These are phyloP conservation scores for Creontiades dilutus DNA, from an alignment of 2,888 invertebrate genomes.

Conservation along the genomic window DNA sequence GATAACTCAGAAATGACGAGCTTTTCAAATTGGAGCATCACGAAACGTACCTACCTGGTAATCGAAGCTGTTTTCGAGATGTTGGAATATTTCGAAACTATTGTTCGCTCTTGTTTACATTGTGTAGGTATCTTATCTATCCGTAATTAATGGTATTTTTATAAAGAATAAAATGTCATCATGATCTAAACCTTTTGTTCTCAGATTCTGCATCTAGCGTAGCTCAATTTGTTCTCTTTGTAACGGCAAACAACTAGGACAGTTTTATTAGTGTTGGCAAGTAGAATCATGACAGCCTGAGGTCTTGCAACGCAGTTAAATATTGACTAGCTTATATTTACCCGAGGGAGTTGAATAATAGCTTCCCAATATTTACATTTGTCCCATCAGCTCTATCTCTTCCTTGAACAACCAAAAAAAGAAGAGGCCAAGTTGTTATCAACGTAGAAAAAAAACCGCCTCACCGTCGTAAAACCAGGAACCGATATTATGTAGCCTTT, in stretches of 20 bases:
- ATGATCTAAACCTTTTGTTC: neutral
- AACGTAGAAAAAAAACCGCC: neutral
- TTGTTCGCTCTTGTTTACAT: neutral
- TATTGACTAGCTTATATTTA: constrained; percentile 32
- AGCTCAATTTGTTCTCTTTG: neutral
- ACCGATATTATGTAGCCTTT: constrained; percentile 3
- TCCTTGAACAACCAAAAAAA: constrained; percentile 13
- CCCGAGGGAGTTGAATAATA: neutral
- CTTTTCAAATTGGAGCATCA: too few species aligned
- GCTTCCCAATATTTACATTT: constrained; percentile 33
- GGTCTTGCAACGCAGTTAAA: constrained; percentile 1
- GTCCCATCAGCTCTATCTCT: constrained; percentile 30
- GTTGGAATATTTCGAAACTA: neutral
- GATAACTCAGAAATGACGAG: too few species aligned
- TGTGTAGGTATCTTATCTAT: neutral
- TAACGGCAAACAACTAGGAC: constrained; percentile 3
- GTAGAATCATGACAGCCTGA: constrained; percentile 14
- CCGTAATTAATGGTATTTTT: neutral
- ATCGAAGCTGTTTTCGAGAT: neutral
- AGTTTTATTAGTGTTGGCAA: neutral
- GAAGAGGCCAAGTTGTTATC: constrained; percentile 27
- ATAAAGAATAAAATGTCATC: neutral
- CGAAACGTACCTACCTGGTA: too few species aligned
- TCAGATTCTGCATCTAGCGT: neutral
- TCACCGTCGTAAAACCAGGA: neutral